Percentiles rank a stretch among this genome's conserved stretches.
Conservation (phyloP, 2,113 vertebrate genomes). For the Mastomys natalensis region DNA sequence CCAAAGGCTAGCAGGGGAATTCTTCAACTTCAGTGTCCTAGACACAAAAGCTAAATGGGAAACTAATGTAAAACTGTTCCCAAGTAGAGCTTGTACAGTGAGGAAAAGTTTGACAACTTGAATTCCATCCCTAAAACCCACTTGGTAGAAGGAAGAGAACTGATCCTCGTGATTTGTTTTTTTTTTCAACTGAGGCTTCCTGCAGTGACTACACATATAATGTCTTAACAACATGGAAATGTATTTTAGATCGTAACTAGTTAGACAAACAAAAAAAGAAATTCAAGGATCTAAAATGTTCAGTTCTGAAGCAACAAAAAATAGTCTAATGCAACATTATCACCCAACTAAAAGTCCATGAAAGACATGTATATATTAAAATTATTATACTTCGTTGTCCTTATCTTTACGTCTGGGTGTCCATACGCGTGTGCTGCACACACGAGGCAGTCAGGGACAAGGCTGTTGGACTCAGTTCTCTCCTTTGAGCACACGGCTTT, state of each 20-base stretch:
- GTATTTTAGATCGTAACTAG: background rate
- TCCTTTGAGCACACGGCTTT: no score
- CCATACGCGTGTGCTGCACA: no score
- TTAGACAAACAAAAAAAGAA: constrained; percentile 17
- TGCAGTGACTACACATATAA: background rate
- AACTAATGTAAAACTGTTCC: constrained; percentile 22
- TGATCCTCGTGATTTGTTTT: background rate
- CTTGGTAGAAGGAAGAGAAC: background rate
- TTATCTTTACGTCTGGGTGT: background rate
- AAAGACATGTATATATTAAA: background rate
- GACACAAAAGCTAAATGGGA: constrained; percentile 24
- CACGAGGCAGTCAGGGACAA: background rate
- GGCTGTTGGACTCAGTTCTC: background rate
- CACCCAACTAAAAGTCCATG: background rate
- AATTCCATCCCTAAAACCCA: background rate
- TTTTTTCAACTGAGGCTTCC: background rate
- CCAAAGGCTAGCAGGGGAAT: background rate
- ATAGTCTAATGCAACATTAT: background rate
- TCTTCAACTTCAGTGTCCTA: background rate
- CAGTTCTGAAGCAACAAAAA: background rate
- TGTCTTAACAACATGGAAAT: background rate
- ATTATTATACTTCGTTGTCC: no score
- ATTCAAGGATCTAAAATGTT: background rate
- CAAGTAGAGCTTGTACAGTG: background rate
- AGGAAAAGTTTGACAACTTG: no score